A percentile compares a stretch with the other conserved stretches of the same genome.
Conservation (phyloP, 2,797 vertebrate species). For the Acridotheres tristis region DNA sequence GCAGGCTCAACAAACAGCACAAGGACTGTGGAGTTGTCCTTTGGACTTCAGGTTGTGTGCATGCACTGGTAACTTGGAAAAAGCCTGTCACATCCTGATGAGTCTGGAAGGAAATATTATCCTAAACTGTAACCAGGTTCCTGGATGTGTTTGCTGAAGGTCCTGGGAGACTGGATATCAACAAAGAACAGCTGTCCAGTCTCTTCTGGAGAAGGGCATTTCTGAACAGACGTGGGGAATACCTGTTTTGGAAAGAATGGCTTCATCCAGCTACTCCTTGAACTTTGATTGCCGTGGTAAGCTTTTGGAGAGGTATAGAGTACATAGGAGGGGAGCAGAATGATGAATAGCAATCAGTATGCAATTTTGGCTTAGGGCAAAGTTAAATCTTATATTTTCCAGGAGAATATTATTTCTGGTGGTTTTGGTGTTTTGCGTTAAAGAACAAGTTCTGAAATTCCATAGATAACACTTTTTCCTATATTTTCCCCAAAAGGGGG, state of each 20-base stretch:
- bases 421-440: conserved; percentile 51
- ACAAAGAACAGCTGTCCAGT: conserved; percentile 3
- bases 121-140: background rate
- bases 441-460: conserved; percentile 40
- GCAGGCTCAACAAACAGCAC: background rate
- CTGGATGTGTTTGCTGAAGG: background rate
- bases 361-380: conserved; percentile 27
- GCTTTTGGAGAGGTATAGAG: background rate
- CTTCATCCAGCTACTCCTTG: background rate
- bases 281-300: background rate
- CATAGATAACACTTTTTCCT: conserved; percentile 61
- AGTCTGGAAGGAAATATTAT: conserved; percentile 6
- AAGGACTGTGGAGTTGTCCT: background rate
- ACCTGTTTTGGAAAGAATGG: conserved; percentile 1
- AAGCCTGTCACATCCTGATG: background rate
- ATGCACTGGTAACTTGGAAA: conserved; percentile 1
- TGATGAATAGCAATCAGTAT: conserved; percentile 31
- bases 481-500: conserved; percentile 13
- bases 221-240: background rate
- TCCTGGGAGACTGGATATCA: conserved; percentile 10
- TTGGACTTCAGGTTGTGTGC: background rate
- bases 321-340: background rate
- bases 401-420: conserved; percentile 50
- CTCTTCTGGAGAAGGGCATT: background rate
- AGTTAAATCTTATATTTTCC: conserved; percentile 34